Evolutionary conservation across 1,140 invertebrate genomes (phyloP).

Genomic region (Eriosoma lanigerum): DNA sequence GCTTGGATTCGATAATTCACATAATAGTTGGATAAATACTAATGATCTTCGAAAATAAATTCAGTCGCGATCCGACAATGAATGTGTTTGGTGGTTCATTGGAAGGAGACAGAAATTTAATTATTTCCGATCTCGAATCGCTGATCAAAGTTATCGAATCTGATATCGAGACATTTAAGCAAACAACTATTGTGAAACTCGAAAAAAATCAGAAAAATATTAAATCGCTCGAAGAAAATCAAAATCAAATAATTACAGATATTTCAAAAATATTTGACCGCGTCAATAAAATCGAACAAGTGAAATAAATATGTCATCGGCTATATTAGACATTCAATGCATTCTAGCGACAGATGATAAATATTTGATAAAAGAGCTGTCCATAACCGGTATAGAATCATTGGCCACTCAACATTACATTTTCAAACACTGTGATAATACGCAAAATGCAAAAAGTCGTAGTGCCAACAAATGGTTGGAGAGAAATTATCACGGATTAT

Average conservation of each 20-base stretch:
- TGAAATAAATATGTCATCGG: neutral
- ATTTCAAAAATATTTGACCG: too few relatives aligned
- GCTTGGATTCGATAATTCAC: conserved; percentile 48
- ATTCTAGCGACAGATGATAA: neutral
- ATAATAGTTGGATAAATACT: conserved; percentile 30
- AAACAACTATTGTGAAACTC: too few relatives aligned
- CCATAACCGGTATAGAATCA: neutral
- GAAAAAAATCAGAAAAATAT: too few relatives aligned
- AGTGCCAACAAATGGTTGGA: neutral
- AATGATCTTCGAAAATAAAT: neutral
- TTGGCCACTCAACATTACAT: neutral
- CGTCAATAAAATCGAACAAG: too few relatives aligned
- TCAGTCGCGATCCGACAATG: neutral
- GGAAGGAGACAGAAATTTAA: neutral
- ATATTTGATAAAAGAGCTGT: conserved; percentile 9
- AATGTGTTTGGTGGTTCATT: neutral
- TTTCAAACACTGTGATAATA: neutral
- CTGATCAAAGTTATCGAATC: too few relatives aligned
- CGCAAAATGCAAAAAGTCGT: neutral
- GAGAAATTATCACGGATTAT: neutral
- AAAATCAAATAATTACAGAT: too few relatives aligned
- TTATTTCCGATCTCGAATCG: too few relatives aligned
- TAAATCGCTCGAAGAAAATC: too few relatives aligned
- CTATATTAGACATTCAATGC: conserved; percentile 10
- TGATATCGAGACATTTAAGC: too few relatives aligned